A percentile compares a stretch with the other conserved stretches of the same genome.
Evolutionary conservation across 2,113 vertebrate genomes (phyloP).

Genomic region (Apaloderma vittatum): DNA sequence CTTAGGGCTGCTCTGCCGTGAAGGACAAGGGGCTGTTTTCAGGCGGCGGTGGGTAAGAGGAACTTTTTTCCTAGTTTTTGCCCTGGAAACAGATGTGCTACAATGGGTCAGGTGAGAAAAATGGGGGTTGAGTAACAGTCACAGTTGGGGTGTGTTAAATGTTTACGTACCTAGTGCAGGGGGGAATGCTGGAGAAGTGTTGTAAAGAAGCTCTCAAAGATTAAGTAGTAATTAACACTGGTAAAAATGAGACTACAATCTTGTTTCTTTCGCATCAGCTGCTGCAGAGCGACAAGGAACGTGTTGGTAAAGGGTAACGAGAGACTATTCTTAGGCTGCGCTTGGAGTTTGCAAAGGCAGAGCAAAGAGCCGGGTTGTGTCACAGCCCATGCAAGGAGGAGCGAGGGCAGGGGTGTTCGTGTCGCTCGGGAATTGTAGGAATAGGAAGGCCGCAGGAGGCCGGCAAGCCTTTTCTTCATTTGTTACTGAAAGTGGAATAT

Average conservation of each 20-base stretch:
- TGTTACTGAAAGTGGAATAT: not conserved
- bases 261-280: not conserved
- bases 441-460: not conserved
- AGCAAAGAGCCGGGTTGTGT: not conserved
- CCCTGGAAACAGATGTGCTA: not conserved
- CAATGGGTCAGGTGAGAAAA: not conserved
- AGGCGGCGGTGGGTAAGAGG: not conserved
- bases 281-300: rapidly evolving
- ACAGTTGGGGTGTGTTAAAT: rapidly evolving
- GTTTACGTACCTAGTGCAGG: rapidly evolving
- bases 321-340: not conserved
- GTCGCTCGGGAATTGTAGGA: not conserved
- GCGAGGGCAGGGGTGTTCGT: not conserved
- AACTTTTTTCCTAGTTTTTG: not conserved
- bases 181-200: not conserved
- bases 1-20: not conserved
- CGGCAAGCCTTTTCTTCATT: not conserved
- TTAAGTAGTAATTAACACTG: not conserved
- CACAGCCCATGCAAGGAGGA: not conserved
- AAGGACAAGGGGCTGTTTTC: not conserved
- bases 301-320: not conserved
- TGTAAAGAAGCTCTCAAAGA: not conserved
- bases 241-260: not conserved
- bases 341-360: not conserved
- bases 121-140: not conserved